Percentiles rank a stretch among this genome's conserved stretches.
Conservation (phyloP, 2,888 invertebrate genomes). For the Drosophila quinaria region DNA sequence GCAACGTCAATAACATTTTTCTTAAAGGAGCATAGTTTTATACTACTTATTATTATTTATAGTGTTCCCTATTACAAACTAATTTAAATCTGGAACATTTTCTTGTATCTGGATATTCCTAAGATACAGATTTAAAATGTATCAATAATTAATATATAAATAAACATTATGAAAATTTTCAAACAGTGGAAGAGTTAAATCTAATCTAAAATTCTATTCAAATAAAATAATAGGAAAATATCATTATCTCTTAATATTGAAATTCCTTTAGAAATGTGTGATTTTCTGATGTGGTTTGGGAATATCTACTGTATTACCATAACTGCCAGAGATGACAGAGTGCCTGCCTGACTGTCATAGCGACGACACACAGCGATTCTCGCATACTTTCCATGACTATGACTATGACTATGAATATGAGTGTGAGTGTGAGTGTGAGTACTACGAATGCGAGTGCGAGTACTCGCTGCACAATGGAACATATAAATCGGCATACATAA, state of each 20-base stretch:
- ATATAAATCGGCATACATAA: constrained; percentile 75
- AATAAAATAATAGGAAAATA: background rate
- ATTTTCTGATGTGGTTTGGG: background rate
- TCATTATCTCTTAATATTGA: background rate
- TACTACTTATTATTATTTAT: too few relatives aligned
- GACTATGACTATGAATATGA: constrained; percentile 19
- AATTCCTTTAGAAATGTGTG: background rate
- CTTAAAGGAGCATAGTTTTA: background rate
- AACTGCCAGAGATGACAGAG: constrained; percentile 61
- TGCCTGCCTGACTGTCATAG: constrained; percentile 47
- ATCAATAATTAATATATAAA: background rate
- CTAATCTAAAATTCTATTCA: background rate
- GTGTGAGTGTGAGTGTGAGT: constrained; percentile 5
- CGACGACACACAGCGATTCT: constrained; percentile 28
- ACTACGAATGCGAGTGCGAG: constrained; percentile 16
- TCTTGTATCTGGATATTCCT: too few relatives aligned
- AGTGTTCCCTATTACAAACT: too few relatives aligned
- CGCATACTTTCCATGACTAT: constrained; percentile 30
- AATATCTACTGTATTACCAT: background rate
- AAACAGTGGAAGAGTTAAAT: background rate
- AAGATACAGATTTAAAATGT: too few relatives aligned
- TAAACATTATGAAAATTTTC: background rate
- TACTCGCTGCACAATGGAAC: constrained; percentile 48
- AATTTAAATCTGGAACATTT: too few relatives aligned
- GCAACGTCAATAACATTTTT: background rate